phyloP scores from a whole-genome alignment of 1,140 invertebrate species.

The Paraescarpia echinospica region DNA sequence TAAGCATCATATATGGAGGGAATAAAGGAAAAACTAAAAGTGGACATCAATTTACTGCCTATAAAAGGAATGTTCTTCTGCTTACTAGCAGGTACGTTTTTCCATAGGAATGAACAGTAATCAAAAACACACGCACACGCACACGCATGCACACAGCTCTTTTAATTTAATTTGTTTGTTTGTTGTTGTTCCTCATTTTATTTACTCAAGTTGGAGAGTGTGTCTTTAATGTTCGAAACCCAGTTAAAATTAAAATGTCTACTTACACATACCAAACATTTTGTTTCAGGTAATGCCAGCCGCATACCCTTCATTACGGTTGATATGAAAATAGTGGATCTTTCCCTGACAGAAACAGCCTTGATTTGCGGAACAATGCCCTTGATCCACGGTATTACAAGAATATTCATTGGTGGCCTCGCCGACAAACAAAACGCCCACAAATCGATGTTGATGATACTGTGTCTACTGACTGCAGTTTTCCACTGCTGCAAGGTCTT shows the following conservation, averaged over 20 bases:
- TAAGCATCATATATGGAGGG: neutral
- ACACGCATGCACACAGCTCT: no score
- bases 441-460: neutral
- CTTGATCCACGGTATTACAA: slow-evolving; percentile 75
- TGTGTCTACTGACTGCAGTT: neutral
- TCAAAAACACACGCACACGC: neutral
- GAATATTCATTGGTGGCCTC: slow-evolving; percentile 76
- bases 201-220: no score
- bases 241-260: no score
- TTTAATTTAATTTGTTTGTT: no score
- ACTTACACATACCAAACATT: slow-evolving; percentile 7
- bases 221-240: no score
- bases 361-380: slow-evolving; percentile 80
- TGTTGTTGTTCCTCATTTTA: no score
- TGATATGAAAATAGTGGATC: slow-evolving; percentile 79
- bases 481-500: neutral
- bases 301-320: slow-evolving; percentile 45
- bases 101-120: neutral
- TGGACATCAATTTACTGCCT: slow-evolving; percentile 76
- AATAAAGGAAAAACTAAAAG: slow-evolving; percentile 39
- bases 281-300: slow-evolving; percentile 42
- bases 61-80: slow-evolving; percentile 87
- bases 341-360: slow-evolving; percentile 73
- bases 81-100: slow-evolving; percentile 78
- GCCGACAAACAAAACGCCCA: slow-evolving; percentile 71